Evolutionary conservation across 1,140 invertebrate genomes (phyloP), one percentile per base, ranked within the genome.

Genomic region (Lordiphosa stackelbergi): DNA sequence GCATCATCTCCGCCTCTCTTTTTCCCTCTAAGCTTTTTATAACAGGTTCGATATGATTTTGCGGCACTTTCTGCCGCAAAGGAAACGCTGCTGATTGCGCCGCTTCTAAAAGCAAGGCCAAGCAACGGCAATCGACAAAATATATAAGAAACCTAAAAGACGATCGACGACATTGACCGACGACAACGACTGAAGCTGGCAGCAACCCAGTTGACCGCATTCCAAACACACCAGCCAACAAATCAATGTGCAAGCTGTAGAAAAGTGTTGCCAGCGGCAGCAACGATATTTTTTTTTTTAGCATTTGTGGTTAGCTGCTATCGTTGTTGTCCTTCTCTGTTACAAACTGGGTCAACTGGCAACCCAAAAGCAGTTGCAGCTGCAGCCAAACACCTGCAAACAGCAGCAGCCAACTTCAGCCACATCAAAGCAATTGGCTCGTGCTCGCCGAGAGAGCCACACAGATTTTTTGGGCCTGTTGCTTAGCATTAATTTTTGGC

Each of bases 1-100:
- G 43, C 46, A 62, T 31, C 46, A 62, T 31, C 9, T 19, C 24
- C 37, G 4, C 37, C 37, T 12, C 11, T 13, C 11, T 13, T 12
- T 10, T 51, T 31, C 28, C 5, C 56, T 36, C 48, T 55, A 24
- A 47, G 63, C 62, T 51, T 41, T 38, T 46, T 71, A 79, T 81
- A 79, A 81, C 75, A 81, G 75, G 75, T 79, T 79, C 75, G 66
- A 81, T 75, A 68, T 65, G 77, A 81, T 81, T 81, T 81, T 81
- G 75, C 75, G 75, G 75, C 75, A 81, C 66, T 81, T 81, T 81
- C 22, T 66, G 66, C 73, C 62, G 60, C 65, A 55, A 81, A 81
- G 75, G 71, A 79, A 79, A 81, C 59, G 75, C 75, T 81, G 28
- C 28, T 73, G 66, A 78, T 78, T 79, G 75, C 75, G 75, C 75